phyloP scores from a whole-genome alignment of 2,113 vertebrate species.

The Mustela lutreola region DNA sequence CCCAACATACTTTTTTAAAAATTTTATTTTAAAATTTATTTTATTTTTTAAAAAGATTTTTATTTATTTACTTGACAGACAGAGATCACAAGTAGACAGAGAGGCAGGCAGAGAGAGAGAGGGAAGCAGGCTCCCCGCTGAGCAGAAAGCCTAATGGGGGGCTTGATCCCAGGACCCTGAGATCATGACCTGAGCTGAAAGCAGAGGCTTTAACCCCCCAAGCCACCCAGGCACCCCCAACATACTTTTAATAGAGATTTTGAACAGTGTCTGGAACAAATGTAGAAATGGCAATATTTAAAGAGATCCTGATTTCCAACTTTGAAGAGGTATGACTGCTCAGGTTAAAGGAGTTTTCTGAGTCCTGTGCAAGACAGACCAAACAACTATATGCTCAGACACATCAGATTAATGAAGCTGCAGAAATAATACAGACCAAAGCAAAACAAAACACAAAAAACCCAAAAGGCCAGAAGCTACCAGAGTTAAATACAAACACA shows the following conservation, averaged over 20 bases:
- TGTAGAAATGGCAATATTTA: not conserved
- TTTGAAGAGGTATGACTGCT: not conserved
- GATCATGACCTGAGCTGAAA: too few relatives aligned
- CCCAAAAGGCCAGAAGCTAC: not conserved
- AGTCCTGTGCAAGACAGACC: not conserved
- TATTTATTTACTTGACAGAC: too few relatives aligned
- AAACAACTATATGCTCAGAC: not conserved
- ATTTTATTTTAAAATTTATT: too few relatives aligned
- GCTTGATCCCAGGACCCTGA: too few relatives aligned
- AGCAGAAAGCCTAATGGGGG: too few relatives aligned
- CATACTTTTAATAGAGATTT: not conserved
- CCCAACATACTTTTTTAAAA: not conserved
- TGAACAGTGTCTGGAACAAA: not conserved
- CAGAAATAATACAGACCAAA: not conserved
- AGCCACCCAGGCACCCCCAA: too few relatives aligned
- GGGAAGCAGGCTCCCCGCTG: too few relatives aligned
- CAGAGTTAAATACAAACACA: not conserved
- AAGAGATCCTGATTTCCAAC: not conserved
- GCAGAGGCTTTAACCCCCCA: too few relatives aligned
- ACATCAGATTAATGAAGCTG: not conserved
- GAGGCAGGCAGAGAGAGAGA: too few relatives aligned
- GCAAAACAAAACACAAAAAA: not conserved
- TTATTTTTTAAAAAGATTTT: too few relatives aligned
- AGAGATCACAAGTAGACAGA: too few relatives aligned
- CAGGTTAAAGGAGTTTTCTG: not conserved